phyloP scores from a whole-genome alignment of 2,888 invertebrate genomes.

The Lasius fuliginosus region DNA sequence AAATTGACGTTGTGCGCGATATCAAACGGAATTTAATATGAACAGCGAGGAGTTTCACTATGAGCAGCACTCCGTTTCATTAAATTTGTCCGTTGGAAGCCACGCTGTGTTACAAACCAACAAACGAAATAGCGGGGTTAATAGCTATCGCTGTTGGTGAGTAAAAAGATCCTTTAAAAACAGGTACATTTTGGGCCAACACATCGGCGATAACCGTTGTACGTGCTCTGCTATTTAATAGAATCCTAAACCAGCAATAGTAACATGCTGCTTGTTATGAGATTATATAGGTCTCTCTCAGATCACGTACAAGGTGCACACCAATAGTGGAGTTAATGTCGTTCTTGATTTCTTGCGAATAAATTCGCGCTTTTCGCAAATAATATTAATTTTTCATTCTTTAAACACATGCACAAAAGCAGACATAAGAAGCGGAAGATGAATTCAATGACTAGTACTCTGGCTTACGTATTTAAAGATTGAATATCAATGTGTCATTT shows the following conservation, averaged over 20 bases:
- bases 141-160: constrained; percentile 57
- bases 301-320: constrained; percentile 43
- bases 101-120: constrained; percentile 57
- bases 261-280: constrained; percentile 42
- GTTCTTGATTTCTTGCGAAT: constrained; percentile 3
- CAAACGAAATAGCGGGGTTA: constrained; percentile 68
- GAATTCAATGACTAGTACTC: neutral
- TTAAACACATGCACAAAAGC: neutral
- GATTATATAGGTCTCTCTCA: constrained; percentile 18
- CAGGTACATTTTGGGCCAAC: constrained; percentile 52
- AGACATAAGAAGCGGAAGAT: neutral
- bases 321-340: constrained; percentile 34
- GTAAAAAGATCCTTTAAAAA: constrained; percentile 47
- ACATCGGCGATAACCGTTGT: constrained; percentile 69
- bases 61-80: constrained; percentile 67
- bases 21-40: constrained; percentile 66
- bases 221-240: constrained; percentile 70
- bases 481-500: neutral
- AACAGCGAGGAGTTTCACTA: constrained; percentile 61
- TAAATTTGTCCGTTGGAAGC: constrained; percentile 71
- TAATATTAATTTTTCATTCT: constrained; percentile 44
- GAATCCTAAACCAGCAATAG: constrained; percentile 63
- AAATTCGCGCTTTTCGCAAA: constrained; percentile 18
- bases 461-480: neutral
- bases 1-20: constrained; percentile 55